Conservation (phyloP, 37 sponge, comb jelly and placozoan species). For the Spongilla lacustris region DNA sequence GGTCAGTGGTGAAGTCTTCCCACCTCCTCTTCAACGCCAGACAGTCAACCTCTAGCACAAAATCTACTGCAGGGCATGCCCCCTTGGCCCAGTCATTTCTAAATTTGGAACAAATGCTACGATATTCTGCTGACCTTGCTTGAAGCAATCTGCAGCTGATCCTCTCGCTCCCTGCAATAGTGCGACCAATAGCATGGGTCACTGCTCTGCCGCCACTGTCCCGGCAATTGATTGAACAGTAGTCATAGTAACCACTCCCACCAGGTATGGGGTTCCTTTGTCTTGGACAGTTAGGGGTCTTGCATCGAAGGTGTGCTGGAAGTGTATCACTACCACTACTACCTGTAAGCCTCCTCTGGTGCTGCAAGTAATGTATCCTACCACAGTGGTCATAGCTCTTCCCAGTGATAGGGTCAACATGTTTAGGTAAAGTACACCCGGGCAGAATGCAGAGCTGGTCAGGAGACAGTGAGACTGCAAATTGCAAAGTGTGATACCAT, state of each 20-base stretch:
- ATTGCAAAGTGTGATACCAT: too few relatives aligned
- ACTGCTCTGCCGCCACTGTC: not conserved
- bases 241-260: conserved; percentile 39
- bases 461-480: too few relatives aligned
- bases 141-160: too few relatives aligned
- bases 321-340: not conserved
- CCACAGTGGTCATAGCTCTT: too few relatives aligned
- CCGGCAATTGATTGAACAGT: conserved; percentile 25
- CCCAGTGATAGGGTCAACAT: too few relatives aligned
- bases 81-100: conserved; percentile 39
- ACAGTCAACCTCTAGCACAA: conserved; percentile 14
- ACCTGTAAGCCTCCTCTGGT: too few relatives aligned
- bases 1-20: not conserved
- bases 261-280: not conserved
- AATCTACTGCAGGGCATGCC: conserved; percentile 15
- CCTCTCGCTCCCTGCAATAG: too few relatives aligned
- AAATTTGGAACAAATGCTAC: conserved; percentile 13
- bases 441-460: too few relatives aligned
- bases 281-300: conserved; percentile 17
- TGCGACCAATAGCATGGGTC: too few relatives aligned
- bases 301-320: conserved; percentile 11
- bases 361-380: too few relatives aligned
- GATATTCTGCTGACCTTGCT: not conserved
- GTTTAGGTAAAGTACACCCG: too few relatives aligned
- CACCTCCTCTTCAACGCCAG: conserved; percentile 18